Base-by-base conservation (phyloP, 2,888 invertebrate genomes). In the Orgyia antiqua region DNA sequence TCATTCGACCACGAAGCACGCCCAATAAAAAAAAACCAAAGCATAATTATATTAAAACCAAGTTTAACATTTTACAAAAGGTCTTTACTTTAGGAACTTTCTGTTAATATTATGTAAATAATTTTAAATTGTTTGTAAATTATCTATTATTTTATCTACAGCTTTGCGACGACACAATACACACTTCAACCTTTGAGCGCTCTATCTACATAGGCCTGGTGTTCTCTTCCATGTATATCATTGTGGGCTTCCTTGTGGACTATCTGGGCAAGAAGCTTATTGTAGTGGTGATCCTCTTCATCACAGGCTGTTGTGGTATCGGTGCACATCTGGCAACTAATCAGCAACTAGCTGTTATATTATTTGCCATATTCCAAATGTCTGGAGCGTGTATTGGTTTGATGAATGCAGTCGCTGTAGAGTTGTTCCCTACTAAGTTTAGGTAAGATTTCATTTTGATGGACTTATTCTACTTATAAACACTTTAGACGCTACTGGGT, bases 121-220 rank as follows among this genome's bases (percentile, higher is more conserved):
- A n/a, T n/a, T n/a, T n/a, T n/a, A n/a, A n/a, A n/a, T n/a, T n/a
- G n/a, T n/a, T n/a, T n/a, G n/a, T n/a, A 23, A 23, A 3, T 8
- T 24, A 6, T 3, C 7, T 13, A 13, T 24, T 4, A 13, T 3
- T 26, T 11, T 13, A 34, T 5, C 50, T 68, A 68, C 39, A 63
- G 5, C 42, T 61, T 12, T 92, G 92, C 51, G 70, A 76, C 13
- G 80, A 87, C 17, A 72, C 78, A 0, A 87, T 92, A 40, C 90
- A 92, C 56, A 70, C 87, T 0, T 73, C 76, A 0, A 91, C 92
- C 2, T 93, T 92, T 58, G 73, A 88, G 50, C 89, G 89, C 27
- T 89, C 93, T 27, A 86, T 93, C 40, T 86, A 88, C 39, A 90
- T 93, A 49, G 93, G 93, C 0, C 76, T 87, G 0, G 88, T 89